These are phyloP conservation scores for Erythrocercus mccallii DNA, from an alignment of 2,113 vertebrate genomes.

Conservation along the genomic window DNA sequence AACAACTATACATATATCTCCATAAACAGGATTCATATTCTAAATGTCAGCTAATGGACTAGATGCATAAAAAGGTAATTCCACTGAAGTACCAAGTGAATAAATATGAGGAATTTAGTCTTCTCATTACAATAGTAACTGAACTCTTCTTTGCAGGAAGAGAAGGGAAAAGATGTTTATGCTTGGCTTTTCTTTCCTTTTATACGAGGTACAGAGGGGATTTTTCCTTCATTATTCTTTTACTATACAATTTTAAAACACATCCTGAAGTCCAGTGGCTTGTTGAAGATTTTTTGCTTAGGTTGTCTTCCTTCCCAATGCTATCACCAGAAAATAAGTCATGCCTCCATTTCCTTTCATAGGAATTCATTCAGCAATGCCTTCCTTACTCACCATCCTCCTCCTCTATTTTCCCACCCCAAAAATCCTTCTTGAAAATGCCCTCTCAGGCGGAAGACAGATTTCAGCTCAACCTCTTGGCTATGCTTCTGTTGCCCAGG, in stretches of 20 bases:
- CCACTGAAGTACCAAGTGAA: not conserved
- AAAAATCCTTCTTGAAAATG: not conserved
- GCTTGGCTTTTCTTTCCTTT: not conserved
- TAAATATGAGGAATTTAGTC: not conserved
- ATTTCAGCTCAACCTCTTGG: not conserved
- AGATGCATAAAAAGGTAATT: not conserved
- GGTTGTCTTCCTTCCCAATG: not conserved
- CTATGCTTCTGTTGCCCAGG: not conserved
- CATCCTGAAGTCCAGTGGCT: not conserved
- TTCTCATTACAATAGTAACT: not conserved
- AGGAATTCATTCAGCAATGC: not conserved
- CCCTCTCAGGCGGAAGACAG: not conserved
- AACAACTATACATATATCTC: not conserved
- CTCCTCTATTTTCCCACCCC: not conserved
- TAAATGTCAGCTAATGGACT: not conserved
- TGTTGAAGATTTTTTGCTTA: not conserved
- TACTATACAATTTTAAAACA: not conserved
- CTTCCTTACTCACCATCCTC: not conserved
- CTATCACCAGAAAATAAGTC: not conserved
- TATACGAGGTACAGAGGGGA: not conserved
- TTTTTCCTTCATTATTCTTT: not conserved
- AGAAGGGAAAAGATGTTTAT: not conserved
- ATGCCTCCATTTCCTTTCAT: not conserved
- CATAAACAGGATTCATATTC: not conserved
- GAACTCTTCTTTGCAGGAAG: not conserved